Conservation (phyloP, 2,797 vertebrate species). For the Ambastaia sidthimunki region DNA sequence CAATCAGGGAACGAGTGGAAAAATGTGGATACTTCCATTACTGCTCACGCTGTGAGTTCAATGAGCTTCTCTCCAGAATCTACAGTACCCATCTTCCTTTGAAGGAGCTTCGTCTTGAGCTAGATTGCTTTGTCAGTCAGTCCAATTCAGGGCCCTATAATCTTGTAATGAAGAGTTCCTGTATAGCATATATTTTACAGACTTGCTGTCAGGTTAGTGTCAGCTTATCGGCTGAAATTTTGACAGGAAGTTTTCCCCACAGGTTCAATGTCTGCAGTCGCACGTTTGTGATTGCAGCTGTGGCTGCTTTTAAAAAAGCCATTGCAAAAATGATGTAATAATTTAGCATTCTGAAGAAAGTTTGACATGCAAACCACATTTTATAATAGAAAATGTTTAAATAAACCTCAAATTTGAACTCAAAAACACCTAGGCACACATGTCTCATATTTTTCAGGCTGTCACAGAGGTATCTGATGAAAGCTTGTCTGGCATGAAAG, state of each 20-base stretch:
- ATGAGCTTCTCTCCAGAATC: constrained; percentile 25
- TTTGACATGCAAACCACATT: too few species aligned
- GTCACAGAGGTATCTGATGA: constrained; percentile 11
- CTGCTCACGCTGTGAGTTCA: constrained; percentile 51
- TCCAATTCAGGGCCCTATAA: background rate
- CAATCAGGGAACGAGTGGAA: constrained; percentile 22
- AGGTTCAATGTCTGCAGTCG: background rate
- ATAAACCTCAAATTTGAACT: background rate
- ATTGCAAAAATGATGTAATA: background rate
- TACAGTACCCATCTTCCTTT: constrained; percentile 6
- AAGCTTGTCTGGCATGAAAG: background rate
- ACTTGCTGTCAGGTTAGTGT: constrained; percentile 14
- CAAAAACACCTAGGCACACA: background rate
- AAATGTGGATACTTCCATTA: constrained; percentile 50
- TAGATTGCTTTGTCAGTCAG: background rate
- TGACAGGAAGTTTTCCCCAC: background rate
- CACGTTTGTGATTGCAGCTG: background rate
- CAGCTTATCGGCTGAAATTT: constrained; percentile 7
- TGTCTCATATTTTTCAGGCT: background rate
- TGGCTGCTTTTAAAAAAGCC: background rate
- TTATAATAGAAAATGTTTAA: background rate
- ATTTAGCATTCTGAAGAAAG: background rate
- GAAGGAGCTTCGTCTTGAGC: background rate
- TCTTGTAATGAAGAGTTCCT: constrained; percentile 8
- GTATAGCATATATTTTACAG: constrained; percentile 9